Conservation (phyloP, 2,888 invertebrate genomes). For the Drosophila bunnanda region DNA sequence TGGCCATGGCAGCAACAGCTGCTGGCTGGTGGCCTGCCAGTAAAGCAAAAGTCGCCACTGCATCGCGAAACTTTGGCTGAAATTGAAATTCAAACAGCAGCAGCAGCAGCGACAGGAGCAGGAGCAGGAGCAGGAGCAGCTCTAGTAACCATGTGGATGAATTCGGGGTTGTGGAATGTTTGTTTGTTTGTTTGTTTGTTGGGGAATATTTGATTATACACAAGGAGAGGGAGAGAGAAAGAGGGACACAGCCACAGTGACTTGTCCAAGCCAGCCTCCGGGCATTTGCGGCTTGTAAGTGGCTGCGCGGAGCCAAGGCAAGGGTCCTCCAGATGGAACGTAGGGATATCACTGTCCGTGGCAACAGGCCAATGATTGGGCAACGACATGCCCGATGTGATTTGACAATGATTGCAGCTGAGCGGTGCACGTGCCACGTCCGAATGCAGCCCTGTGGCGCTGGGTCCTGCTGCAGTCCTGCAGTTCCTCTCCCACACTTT, state of each 20-base stretch:
- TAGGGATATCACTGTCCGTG: slow-evolving; percentile 17
- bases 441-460: not conserved
- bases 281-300: slow-evolving; percentile 6
- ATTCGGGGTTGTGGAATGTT: not conserved
- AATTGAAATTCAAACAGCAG: slow-evolving; percentile 46
- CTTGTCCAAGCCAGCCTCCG: not conserved
- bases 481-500: not conserved
- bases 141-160: not conserved
- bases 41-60: slow-evolving; percentile 31
- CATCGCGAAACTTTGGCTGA: slow-evolving; percentile 31
- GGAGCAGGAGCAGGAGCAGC: not conserved
- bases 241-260: slow-evolving; percentile 14
- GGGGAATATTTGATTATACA: slow-evolving; percentile 69
- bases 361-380: slow-evolving; percentile 35
- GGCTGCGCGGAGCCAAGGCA: not conserved
- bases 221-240: not conserved
- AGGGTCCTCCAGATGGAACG: not conserved
- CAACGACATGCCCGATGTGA: slow-evolving; percentile 42
- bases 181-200: slow-evolving; percentile 9
- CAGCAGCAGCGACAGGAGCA: slow-evolving; percentile 1
- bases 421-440: slow-evolving; percentile 31
- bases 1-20: slow-evolving; percentile 18
- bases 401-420: slow-evolving; percentile 62
- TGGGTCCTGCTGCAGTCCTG: not conserved
- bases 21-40: slow-evolving; percentile 12